Conservation (phyloP, 1,140 invertebrate genomes). For the Bombus difficillimus region DNA sequence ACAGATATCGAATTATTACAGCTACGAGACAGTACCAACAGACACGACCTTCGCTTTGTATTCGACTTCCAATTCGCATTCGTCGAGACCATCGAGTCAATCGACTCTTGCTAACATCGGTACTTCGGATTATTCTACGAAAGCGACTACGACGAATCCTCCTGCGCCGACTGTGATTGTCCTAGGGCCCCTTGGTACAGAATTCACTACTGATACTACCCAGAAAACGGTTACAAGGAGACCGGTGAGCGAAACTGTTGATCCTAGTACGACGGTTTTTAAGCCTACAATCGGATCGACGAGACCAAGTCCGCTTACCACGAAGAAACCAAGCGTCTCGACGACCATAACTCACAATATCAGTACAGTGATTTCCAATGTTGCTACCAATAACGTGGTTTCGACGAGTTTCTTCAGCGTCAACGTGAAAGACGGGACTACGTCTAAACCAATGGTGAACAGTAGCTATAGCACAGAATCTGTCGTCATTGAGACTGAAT, state of each 20-base stretch:
- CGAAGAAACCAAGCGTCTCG: slow-evolving; percentile 73
- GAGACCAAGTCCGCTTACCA: slow-evolving; percentile 66
- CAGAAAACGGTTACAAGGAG: slow-evolving; percentile 71
- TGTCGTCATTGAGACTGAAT: neutral
- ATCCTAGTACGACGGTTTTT: slow-evolving; percentile 69
- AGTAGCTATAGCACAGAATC: slow-evolving; percentile 45
- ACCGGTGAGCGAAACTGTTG: slow-evolving; percentile 44
- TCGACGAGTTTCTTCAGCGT: slow-evolving; percentile 80
- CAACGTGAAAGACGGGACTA: slow-evolving; percentile 76
- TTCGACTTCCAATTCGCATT: slow-evolving; percentile 48
- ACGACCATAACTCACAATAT: slow-evolving; percentile 81
- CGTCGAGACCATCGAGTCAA: slow-evolving; percentile 56
- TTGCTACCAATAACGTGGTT: slow-evolving; percentile 73
- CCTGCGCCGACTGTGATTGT: slow-evolving; percentile 90
- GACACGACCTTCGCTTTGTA: slow-evolving; percentile 56
- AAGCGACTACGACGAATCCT: slow-evolving; percentile 77
- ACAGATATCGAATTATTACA: slow-evolving; percentile 76
- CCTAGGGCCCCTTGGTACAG: slow-evolving; percentile 83
- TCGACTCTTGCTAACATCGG: slow-evolving; percentile 26
- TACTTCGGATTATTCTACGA: slow-evolving; percentile 69
- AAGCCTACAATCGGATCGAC: slow-evolving; percentile 73
- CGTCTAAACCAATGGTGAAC: slow-evolving; percentile 61
- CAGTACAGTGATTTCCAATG: slow-evolving; percentile 77
- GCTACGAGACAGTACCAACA: slow-evolving; percentile 74
- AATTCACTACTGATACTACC: slow-evolving; percentile 80